A percentile compares a stretch with the other conserved stretches of the same genome.
Evolutionary conservation across 2,888 invertebrate species (phyloP).

Genomic region (Apomyelois bistriatella): DNA sequence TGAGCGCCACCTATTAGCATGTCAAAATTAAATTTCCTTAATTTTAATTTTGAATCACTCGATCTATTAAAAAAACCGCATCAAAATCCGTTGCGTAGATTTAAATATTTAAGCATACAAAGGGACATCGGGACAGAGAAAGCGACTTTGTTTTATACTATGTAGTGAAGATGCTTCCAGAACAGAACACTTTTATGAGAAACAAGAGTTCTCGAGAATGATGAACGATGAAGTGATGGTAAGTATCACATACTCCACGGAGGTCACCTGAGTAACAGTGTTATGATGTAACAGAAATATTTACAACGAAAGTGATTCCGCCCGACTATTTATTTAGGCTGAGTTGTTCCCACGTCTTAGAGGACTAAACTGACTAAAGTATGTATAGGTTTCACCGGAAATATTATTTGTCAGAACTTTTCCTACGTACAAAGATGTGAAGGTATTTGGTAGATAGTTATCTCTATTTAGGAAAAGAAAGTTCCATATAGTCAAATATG

Average conservation of each 20-base stretch:
- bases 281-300: constrained; percentile 11
- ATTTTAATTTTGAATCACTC: no score
- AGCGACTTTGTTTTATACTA: no score
- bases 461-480: constrained; percentile 6
- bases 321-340: constrained; percentile 28
- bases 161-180: no score
- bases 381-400: constrained; percentile 36
- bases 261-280: not conserved
- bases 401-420: constrained; percentile 26
- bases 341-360: constrained; percentile 38
- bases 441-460: constrained; percentile 1
- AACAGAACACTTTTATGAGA: no score
- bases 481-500: not conserved
- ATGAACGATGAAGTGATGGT: no score
- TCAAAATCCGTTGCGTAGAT: no score
- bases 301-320: constrained; percentile 21
- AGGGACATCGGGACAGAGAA: no score
- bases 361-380: constrained; percentile 29
- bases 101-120: no score
- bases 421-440: constrained; percentile 10
- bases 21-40: no score
- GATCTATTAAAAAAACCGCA: no score
- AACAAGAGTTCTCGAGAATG: no score
- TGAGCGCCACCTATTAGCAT: no score
- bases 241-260: not conserved